Evolutionary conservation across 2,797 vertebrate species (phyloP), one percentile per base, ranked within the genome.

Genomic region (Malacoctenus gilli): DNA sequence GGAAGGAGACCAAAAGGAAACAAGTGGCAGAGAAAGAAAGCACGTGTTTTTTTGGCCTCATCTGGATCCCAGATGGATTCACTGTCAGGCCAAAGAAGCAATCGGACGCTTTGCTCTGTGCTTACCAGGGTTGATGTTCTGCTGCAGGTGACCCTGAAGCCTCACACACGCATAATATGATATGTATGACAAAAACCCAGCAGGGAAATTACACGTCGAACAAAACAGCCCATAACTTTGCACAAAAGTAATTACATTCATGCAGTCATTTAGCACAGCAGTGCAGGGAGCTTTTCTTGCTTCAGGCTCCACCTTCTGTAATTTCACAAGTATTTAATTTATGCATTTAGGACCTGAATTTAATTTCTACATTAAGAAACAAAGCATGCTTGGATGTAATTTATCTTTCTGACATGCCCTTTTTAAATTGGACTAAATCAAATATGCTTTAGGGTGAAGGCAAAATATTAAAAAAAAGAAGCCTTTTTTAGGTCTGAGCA

Each of bases 31-130:
- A 32, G 9, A 32, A n/a, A 48, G 30, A 23, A 31, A 49, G 41
- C 55, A 18, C 52, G 57, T 70, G 77, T 78, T 59, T 59, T 68
- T 61, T 75, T 69, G 52, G 22, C 77, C 44, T 43, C 61, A 65
- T 60, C 47, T 68, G 79, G 64, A 82, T 76, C 58, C 59, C 32
- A 47, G 72, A 72, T 52, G 28, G 31, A 30, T n/a, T n/a, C n/a
- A 68, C 50, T 58, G 64, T 76, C 49, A 54, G 46, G 55, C 55
- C 58, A 60, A 38, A 65, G 64, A 73, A 71, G 62, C 23, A n/a
- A n/a, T n/a, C n/a, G n/a, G n/a, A 55, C 34, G 20, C 46, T 16
- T 39, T 18, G 59, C 32, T 59, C 53, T 31, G 35, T 21, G 28
- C 28, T 4, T 49, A 15, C 47, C 37, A 37, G 47, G 48, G 40